Conservation (phyloP, 2,888 invertebrate genomes). For the Petrophora chlorosata region DNA sequence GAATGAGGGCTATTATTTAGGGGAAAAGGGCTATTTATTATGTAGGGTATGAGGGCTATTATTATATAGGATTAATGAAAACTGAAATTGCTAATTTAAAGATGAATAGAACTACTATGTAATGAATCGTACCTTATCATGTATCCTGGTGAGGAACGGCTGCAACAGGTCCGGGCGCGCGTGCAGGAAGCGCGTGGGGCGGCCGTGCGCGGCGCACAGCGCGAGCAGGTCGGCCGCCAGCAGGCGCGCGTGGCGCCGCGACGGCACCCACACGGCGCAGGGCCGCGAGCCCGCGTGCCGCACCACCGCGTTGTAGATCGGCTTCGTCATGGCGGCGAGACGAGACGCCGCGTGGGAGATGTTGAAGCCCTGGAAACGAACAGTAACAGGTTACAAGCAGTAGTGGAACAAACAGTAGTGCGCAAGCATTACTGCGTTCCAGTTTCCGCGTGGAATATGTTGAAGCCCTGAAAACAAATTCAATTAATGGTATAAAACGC, state of each 20-base stretch:
- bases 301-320: conserved; percentile 96
- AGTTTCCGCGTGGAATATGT: no score
- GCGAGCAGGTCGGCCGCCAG: conserved; percentile 98
- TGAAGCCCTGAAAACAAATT: conserved; percentile 89
- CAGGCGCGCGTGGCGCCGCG: conserved; percentile 94
- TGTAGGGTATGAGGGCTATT: no score
- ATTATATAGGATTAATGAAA: no score
- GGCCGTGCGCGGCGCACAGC: conserved; percentile 94
- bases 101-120: no score
- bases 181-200: conserved; percentile 94
- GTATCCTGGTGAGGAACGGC: conserved; percentile 93
- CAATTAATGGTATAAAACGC: not conserved
- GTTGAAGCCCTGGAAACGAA: conserved; percentile 91
- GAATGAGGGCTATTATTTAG: no score
- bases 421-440: no score
- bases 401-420: no score
- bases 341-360: conserved; percentile 99
- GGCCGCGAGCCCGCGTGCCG: conserved; percentile 93
- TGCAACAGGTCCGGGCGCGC: conserved; percentile 93
- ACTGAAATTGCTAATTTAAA: no score
- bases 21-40: no score
- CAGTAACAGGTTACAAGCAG: no score
- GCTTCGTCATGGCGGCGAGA: conserved; percentile 98
- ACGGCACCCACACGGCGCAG: conserved; percentile 95
- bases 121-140: conserved; percentile 96